phyloP scores from a whole-genome alignment of 1,140 invertebrate species.

The Elymnias hypermnestra region DNA sequence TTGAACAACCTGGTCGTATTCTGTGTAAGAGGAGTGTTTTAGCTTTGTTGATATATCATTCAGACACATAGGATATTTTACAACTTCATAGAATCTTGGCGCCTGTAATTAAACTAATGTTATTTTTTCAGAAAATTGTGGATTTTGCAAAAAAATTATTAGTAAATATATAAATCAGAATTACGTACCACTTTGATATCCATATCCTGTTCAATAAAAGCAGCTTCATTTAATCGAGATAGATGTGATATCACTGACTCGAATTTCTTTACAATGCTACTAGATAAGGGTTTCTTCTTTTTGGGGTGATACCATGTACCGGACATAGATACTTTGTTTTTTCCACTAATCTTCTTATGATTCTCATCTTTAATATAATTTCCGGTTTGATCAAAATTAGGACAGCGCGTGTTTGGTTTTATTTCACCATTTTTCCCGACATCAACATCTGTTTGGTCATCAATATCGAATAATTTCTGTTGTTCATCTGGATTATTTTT shows the following conservation, averaged over 20 bases:
- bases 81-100: constrained; percentile 69
- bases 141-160: background rate
- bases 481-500: constrained; percentile 32
- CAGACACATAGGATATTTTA: constrained; percentile 71
- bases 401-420: constrained; percentile 42
- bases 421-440: constrained; percentile 29
- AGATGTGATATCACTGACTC: constrained; percentile 52
- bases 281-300: constrained; percentile 65
- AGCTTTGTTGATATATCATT: constrained; percentile 66
- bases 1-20: constrained; percentile 67
- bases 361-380: constrained; percentile 56
- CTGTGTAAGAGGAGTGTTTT: constrained; percentile 59
- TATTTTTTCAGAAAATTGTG: too few relatives aligned
- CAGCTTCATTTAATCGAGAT: constrained; percentile 52
- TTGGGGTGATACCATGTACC: constrained; percentile 68
- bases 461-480: constrained; percentile 27
- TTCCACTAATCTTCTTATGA: constrained; percentile 47
- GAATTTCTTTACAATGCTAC: constrained; percentile 56
- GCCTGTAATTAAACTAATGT: too few relatives aligned
- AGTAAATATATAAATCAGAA: background rate
- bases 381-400: constrained; percentile 61
- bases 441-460: constrained; percentile 29
- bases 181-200: constrained; percentile 63
- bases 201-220: constrained; percentile 64
- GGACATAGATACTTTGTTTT: constrained; percentile 45